A percentile compares a stretch with the other conserved stretches of the same genome.
These are phyloP conservation scores for Odontamblyopus lacepedii DNA, from an alignment of 2,797 vertebrate species.

Conservation along the genomic window DNA sequence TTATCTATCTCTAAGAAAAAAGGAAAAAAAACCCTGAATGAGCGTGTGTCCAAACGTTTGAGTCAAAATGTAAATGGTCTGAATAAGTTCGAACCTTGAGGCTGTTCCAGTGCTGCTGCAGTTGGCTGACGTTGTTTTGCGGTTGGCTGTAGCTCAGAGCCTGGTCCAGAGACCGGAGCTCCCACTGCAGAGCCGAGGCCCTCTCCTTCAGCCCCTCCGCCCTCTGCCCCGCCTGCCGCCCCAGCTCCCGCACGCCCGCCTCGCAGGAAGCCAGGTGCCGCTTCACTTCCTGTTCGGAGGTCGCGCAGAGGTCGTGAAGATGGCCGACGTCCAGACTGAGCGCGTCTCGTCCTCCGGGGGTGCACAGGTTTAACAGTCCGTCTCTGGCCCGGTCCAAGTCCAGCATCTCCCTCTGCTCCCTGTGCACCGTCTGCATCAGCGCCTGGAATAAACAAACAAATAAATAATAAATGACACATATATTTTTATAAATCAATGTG, in stretches of 20 bases:
- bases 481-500: neutral
- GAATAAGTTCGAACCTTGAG: constrained; percentile 65
- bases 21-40: no score
- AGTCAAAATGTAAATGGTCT: no score
- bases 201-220: constrained; percentile 55
- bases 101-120: constrained; percentile 76
- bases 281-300: constrained; percentile 65
- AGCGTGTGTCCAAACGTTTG: no score
- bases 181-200: constrained; percentile 65
- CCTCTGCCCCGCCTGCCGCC: constrained; percentile 39
- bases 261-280: constrained; percentile 55
- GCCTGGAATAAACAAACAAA: constrained; percentile 57
- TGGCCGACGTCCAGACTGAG: constrained; percentile 70
- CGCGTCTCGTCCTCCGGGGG: constrained; percentile 67
- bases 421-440: constrained; percentile 74
- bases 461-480: neutral
- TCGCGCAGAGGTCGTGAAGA: constrained; percentile 66
- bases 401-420: constrained; percentile 75
- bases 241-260: constrained; percentile 52
- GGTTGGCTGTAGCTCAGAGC: constrained; percentile 66
- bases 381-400: constrained; percentile 75
- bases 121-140: constrained; percentile 62
- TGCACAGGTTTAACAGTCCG: constrained; percentile 69
- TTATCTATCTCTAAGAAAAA: no score
- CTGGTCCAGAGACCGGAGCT: constrained; percentile 73